A percentile compares a stretch with the other conserved stretches of the same genome.
These are phyloP conservation scores for Nymphicus hollandicus DNA, from an alignment of 2,113 vertebrate genomes.

Conservation along the genomic window DNA sequence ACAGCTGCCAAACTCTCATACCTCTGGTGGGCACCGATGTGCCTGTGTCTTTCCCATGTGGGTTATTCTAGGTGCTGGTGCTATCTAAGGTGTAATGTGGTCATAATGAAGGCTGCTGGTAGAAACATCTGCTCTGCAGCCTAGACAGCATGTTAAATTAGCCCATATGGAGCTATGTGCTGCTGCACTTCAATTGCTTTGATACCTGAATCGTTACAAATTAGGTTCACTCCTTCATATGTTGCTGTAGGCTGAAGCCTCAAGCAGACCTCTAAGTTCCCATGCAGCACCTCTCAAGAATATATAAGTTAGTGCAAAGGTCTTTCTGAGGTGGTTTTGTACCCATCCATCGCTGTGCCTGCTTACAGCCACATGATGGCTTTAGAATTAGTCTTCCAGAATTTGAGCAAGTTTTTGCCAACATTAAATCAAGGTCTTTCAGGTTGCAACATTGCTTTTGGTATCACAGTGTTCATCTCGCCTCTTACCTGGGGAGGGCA, in stretches of 20 bases:
- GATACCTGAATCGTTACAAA: background rate
- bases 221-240: background rate
- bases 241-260: background rate
- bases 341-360: background rate
- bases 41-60: background rate
- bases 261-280: background rate
- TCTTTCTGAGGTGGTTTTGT: background rate
- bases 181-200: background rate
- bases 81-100: background rate
- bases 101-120: background rate
- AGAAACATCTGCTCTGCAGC: background rate
- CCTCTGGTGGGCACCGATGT: background rate
- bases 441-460: background rate
- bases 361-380: background rate
- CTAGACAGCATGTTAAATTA: background rate
- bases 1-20: background rate
- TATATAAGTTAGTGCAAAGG: background rate
- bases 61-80: background rate
- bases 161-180: background rate
- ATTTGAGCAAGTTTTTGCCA: background rate
- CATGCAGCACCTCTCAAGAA: background rate
- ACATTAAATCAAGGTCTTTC: background rate
- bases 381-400: background rate
- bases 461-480: rapidly evolving
- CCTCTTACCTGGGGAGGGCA: background rate